Evolutionary conservation across 2,888 invertebrate genomes (phyloP), one percentile per base, ranked within the genome.

Genomic region (Cotesia congregata): DNA sequence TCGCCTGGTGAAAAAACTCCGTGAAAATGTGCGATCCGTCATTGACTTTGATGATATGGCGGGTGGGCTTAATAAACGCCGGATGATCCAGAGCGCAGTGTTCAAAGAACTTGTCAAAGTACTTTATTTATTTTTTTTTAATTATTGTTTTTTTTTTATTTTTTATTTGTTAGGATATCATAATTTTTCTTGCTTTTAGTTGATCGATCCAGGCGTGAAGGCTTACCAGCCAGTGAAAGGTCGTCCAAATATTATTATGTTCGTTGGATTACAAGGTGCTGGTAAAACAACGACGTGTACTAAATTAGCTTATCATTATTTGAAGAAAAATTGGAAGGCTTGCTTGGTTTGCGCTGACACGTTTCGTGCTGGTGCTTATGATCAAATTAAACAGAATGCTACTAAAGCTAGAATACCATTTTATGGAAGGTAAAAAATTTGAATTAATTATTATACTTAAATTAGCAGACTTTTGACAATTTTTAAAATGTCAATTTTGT

Each of bases 21-120:
- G 98, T 82, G 98, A 99, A 91, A 99, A 99, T 97, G 98, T 99
- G 40, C 93, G 97, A 77, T 93, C 96, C 68, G 97, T 98, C 80
- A 99, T 99, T 90, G 98, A 99, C 90, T 99, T 99, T 90, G 99
- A 99, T 88, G 99, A 99, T 90, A 99, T 99, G 98, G 98, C 98
- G 84, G 96, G 96, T 61, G 99, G 99, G 6, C 94, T 99, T 69
- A 99, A 99, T 90, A 99, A 99, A 88, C 92, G 99, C 72, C 93
- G 98, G 77, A 98, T 99, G 97, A 99, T 99, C 85, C 99, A 99
- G 89, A 99, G 97, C 83, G 98, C 98, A 74, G 99, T 99, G 0
- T 99, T 98, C 90, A 97, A 98, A 89, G 99, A 99, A 91, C 94
- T 99, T 74, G 96, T 98, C 7, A 99, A 99, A 92, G 96, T 97